Evolutionary conservation across 2,797 vertebrate species (phyloP).

Genomic region (Telmatherina bonti): DNA sequence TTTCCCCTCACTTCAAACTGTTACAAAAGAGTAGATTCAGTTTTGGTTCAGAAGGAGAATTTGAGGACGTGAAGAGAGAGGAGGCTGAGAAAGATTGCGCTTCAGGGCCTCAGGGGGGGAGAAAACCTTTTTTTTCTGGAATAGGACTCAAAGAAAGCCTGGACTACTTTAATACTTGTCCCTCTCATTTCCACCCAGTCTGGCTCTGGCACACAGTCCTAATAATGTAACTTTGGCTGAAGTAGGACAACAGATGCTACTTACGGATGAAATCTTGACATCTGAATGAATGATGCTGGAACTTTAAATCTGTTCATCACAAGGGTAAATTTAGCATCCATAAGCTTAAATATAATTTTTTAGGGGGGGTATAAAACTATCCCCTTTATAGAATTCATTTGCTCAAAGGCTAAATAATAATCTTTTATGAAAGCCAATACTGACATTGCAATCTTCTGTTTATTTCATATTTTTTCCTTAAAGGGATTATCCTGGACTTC

Average conservation of each 20-base stretch:
- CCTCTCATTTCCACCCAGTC: constrained; percentile 58
- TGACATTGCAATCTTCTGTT: neutral
- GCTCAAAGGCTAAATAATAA: neutral
- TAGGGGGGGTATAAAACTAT: neutral
- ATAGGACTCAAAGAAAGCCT: constrained; percentile 68
- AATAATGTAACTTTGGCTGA: constrained; percentile 59
- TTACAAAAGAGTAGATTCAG: constrained; percentile 45
- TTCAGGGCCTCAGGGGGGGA: constrained; percentile 69
- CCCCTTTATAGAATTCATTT: neutral
- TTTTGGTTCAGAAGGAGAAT: constrained; percentile 55
- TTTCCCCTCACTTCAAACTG: constrained; percentile 29
- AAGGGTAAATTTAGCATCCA: constrained; percentile 1
- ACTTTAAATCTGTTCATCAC: constrained; percentile 38
- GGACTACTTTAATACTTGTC: constrained; percentile 60
- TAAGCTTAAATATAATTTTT: neutral
- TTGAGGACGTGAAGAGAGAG: constrained; percentile 41
- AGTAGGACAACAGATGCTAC: constrained; percentile 75
- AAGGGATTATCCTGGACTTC: neutral
- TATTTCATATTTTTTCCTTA: neutral
- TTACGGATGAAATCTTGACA: constrained; percentile 53
- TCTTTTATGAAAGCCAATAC: no score
- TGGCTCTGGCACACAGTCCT: constrained; percentile 51
- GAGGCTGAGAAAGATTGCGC: constrained; percentile 49
- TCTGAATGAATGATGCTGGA: constrained; percentile 39
- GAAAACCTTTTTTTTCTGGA: constrained; percentile 74